Percentiles rank a stretch among this genome's conserved stretches.
These are phyloP conservation scores for Platysternon megacephalum DNA, from an alignment of 2,113 vertebrate genomes.

Conservation along the genomic window DNA sequence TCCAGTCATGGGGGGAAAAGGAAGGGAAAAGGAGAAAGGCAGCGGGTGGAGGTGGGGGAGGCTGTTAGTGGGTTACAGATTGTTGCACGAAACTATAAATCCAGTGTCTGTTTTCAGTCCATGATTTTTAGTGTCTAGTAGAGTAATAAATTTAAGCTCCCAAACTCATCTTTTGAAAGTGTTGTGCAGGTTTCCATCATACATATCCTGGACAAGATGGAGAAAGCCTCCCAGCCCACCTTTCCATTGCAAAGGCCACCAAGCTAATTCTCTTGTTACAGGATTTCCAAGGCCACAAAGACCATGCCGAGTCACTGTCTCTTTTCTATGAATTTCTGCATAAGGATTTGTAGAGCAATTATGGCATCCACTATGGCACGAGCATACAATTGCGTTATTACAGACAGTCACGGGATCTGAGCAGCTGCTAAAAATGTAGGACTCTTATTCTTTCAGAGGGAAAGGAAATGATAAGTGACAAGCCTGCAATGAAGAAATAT, in stretches of 20 bases:
- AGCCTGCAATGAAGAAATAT: background rate
- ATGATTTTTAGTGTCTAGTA: too few species aligned
- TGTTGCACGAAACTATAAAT: too few species aligned
- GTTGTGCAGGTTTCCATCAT: background rate
- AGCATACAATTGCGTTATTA: background rate
- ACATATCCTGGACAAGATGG: background rate
- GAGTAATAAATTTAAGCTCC: too few species aligned
- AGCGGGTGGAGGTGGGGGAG: too few species aligned
- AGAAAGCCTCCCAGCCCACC: background rate
- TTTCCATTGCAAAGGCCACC: background rate
- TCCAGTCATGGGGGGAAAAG: too few species aligned
- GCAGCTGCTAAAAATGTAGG: background rate
- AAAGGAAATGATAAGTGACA: background rate
- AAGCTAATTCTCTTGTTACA: background rate
- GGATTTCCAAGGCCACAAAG: background rate
- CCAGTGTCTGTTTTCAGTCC: too few species aligned
- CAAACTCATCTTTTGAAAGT: too few species aligned
- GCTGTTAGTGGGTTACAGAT: too few species aligned
- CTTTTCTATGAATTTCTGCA: background rate
- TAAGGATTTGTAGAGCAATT: background rate
- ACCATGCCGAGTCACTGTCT: background rate
- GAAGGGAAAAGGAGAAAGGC: too few species aligned
- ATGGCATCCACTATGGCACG: background rate
- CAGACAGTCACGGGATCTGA: background rate
- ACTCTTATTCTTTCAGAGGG: background rate